A percentile compares a stretch with the other conserved stretches of the same genome.
Conservation (phyloP, 2,888 invertebrate species). For the Oscheius myriophilus region DNA sequence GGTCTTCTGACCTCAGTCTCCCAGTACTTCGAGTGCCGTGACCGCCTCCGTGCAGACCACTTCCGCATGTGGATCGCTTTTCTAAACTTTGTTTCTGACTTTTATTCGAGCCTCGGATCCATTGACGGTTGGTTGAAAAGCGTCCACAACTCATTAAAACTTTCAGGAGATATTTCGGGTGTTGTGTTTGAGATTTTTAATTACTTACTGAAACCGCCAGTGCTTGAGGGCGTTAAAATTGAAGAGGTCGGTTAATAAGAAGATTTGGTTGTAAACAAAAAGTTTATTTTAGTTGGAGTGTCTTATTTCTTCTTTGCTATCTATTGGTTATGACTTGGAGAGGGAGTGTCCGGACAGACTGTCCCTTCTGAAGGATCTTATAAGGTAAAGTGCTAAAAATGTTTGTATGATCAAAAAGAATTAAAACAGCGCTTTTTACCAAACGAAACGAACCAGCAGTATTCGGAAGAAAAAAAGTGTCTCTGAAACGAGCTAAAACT, state of each 20-base stretch:
- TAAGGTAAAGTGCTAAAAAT: slow-evolving; percentile 37
- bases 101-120: slow-evolving; percentile 65
- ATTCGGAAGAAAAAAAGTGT: too few relatives aligned
- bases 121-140: slow-evolving; percentile 8
- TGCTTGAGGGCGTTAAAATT: slow-evolving; percentile 67
- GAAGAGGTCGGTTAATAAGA: slow-evolving; percentile 56
- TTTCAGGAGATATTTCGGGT: slow-evolving; percentile 62
- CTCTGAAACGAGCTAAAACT: too few relatives aligned
- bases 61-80: slow-evolving; percentile 68
- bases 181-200: slow-evolving; percentile 67
- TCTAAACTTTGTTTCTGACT: slow-evolving; percentile 64
- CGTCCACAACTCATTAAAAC: not conserved
- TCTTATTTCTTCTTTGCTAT: slow-evolving; percentile 64
- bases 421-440: too few relatives aligned
- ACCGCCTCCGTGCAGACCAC: slow-evolving; percentile 60
- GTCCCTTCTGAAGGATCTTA: slow-evolving; percentile 62
- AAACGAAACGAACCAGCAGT: too few relatives aligned
- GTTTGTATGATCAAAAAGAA: not conserved
- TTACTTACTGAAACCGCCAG: slow-evolving; percentile 62
- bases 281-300: slow-evolving; percentile 60
- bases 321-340: slow-evolving; percentile 69
- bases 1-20: slow-evolving; percentile 55
- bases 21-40: slow-evolving; percentile 66
- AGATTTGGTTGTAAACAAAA: not conserved
- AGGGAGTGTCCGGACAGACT: slow-evolving; percentile 67